Percentiles rank a stretch among this genome's conserved stretches.
Conservation (phyloP, 1,140 invertebrate genomes). For the Mamestra configurata region DNA sequence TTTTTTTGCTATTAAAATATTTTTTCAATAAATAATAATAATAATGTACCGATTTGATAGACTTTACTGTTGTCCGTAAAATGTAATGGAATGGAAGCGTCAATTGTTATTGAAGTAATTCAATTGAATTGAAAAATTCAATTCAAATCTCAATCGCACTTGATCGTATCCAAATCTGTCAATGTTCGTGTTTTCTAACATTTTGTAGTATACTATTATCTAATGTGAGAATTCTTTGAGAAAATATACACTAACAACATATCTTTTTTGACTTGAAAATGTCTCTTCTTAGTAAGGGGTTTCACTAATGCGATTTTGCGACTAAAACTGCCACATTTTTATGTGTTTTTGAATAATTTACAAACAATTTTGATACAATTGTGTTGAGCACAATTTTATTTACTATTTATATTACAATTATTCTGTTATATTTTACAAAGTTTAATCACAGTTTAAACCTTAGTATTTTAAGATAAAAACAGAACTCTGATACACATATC, state of each 20-base stretch:
- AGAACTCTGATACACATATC: slow-evolving; percentile 18
- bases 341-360: slow-evolving; percentile 23
- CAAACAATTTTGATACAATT: slow-evolving; percentile 20
- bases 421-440: slow-evolving; percentile 20
- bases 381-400: slow-evolving; percentile 18
- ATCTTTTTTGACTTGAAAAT: slow-evolving; percentile 40
- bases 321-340: neutral
- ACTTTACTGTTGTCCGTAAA: slow-evolving; percentile 34
- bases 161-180: neutral
- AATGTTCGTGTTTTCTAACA: slow-evolving; percentile 43
- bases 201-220: slow-evolving; percentile 44
- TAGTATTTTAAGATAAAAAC: neutral
- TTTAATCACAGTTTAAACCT: slow-evolving; percentile 15
- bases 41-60: slow-evolving; percentile 38
- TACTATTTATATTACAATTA: slow-evolving; percentile 1
- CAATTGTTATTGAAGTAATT: slow-evolving; percentile 11
- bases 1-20: slow-evolving; percentile 35
- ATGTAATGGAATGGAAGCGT: neutral
- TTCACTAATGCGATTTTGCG: slow-evolving; percentile 24
- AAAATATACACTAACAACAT: slow-evolving; percentile 50
- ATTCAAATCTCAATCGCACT: slow-evolving; percentile 14
- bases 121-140: neutral
- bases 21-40: slow-evolving; percentile 24
- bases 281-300: slow-evolving; percentile 35
- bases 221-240: slow-evolving; percentile 45